Conservation (phyloP, 2,797 vertebrate species). For the Heliangelus exortis region DNA sequence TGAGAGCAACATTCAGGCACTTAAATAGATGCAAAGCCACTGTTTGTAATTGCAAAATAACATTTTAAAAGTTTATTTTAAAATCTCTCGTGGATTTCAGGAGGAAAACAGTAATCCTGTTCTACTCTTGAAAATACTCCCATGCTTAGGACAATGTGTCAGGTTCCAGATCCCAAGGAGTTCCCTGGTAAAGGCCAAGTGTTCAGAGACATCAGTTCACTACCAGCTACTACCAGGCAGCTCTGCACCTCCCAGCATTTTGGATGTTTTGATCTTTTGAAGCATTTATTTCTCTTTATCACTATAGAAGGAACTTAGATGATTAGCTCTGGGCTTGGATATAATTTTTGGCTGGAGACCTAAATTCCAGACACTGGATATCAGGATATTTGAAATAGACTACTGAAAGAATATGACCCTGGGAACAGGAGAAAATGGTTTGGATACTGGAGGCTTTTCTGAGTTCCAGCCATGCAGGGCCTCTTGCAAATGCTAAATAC, state of each 20-base stretch:
- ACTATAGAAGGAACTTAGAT: neutral
- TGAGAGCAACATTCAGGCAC: neutral
- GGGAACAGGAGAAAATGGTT: neutral
- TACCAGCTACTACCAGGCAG: neutral
- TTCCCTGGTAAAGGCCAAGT: neutral
- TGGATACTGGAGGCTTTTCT: neutral
- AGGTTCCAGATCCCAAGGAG: neutral
- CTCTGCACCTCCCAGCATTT: neutral
- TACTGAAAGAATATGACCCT: neutral
- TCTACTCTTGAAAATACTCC: neutral
- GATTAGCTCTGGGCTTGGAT: slow-evolving; percentile 28
- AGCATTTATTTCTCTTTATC: slow-evolving; percentile 22
- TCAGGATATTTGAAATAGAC: neutral
- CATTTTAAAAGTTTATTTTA: neutral
- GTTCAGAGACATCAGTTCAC: neutral
- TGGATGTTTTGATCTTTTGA: neutral
- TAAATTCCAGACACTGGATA: neutral
- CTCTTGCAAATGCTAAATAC: neutral
- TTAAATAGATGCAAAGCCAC: neutral
- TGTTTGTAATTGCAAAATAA: neutral
- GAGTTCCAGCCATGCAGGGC: neutral
- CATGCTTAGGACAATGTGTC: neutral
- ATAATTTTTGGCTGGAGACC: neutral
- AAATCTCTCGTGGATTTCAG: neutral
- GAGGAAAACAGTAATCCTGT: neutral